These are phyloP conservation scores for Stegophylla sp. DNA, from an alignment of 2,888 invertebrate genomes.

Conservation along the genomic window DNA sequence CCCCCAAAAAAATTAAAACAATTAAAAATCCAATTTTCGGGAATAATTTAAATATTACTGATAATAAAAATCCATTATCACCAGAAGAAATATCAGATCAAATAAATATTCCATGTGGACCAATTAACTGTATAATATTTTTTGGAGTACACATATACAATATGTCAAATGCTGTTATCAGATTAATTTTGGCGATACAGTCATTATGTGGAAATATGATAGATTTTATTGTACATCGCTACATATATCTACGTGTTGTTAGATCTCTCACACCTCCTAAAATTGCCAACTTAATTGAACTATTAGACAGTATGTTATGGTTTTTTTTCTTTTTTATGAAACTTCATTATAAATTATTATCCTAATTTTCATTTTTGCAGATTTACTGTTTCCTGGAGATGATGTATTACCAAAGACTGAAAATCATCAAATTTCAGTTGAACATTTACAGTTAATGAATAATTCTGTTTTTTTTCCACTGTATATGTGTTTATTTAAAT, in stretches of 20 bases:
- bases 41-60: constrained; percentile 48
- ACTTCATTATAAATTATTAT: neutral
- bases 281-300: constrained; percentile 47
- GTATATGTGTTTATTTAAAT: constrained; percentile 41
- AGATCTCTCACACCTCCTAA: constrained; percentile 34
- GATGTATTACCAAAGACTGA: constrained; percentile 30
- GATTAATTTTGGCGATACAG: constrained; percentile 45
- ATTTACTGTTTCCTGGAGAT: constrained; percentile 16
- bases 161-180: constrained; percentile 34
- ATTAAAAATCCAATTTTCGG: constrained; percentile 64
- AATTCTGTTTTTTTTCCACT: constrained; percentile 63
- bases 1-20: constrained; percentile 64
- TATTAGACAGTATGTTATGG: constrained; percentile 50
- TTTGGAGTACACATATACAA: constrained; percentile 37
- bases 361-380: constrained; percentile 9
- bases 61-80: neutral
- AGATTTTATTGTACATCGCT: constrained; percentile 42
- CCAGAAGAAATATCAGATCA: neutral
- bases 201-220: constrained; percentile 51
- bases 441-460: constrained; percentile 62
- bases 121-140: constrained; percentile 47
- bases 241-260: constrained; percentile 14
- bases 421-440: constrained; percentile 30
- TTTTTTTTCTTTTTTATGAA: neutral
- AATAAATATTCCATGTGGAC: constrained; percentile 12